phyloP scores from a whole-genome alignment of 2,113 vertebrate genomes.

The Leucoraja erinaceus region DNA sequence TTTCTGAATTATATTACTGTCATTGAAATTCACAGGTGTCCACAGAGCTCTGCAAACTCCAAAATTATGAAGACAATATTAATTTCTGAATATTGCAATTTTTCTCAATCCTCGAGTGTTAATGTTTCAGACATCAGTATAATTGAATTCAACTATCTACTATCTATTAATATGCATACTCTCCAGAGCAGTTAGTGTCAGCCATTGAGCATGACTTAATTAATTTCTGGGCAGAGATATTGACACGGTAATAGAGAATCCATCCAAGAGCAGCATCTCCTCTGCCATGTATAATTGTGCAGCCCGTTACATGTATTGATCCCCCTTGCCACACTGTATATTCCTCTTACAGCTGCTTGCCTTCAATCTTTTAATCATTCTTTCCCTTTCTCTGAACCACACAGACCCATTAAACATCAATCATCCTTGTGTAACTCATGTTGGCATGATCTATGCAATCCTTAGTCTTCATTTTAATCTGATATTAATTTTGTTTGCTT shows the following conservation, averaged over 20 bases:
- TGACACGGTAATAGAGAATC: slow-evolving; percentile 3
- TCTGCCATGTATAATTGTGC: slow-evolving; percentile 12
- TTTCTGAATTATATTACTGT: not conserved
- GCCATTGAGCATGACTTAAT: slow-evolving; percentile 10
- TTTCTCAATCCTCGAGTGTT: not conserved
- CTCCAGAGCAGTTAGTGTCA: not conserved
- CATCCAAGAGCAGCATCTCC: not conserved
- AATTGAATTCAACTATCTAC: not conserved
- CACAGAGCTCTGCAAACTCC: not conserved
- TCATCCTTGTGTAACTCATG: not conserved
- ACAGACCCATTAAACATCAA: not conserved
- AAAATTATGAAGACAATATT: not conserved
- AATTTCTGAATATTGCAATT: not conserved
- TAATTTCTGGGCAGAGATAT: slow-evolving; percentile 21
- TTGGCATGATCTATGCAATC: not conserved
- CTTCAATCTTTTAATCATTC: not conserved
- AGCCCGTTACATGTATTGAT: not conserved
- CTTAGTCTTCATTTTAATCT: not conserved
- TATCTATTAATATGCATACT: slow-evolving; percentile 14
- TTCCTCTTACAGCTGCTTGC: not conserved
- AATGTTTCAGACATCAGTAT: not conserved
- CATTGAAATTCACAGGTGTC: not conserved
- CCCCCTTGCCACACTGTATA: not conserved
- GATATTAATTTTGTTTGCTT: not conserved
- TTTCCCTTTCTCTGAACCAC: not conserved